Base-by-base conservation (phyloP, 2,888 invertebrate species). In the Mythimna pallens region DNA sequence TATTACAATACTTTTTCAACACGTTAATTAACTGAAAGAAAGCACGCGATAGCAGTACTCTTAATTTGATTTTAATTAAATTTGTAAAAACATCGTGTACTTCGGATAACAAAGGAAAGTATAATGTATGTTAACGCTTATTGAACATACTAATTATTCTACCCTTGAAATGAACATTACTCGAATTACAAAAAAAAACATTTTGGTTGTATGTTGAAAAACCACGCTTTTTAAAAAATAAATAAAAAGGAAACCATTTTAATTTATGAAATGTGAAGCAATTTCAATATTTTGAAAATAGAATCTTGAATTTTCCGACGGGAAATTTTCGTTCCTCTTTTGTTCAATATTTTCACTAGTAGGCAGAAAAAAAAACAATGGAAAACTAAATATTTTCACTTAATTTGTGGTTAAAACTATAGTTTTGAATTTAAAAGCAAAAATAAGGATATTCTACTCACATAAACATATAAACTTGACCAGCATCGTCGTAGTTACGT, bases 401-500 rank as follows among this genome's bases (percentile, higher is more conserved):
- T 36, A 62, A 66, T 8, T 54, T 12, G 20, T 73, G 34, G 9
- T 25, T 12, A 54, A 14, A 10, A 3, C 14, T 10, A 47, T 1
- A 20, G 68, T 62, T 67, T 65, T 34, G n/a, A 57, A 5, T 47
- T 10, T 63, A 59, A 36, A 14, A 47, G 12, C 34, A 62, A 76
- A 76, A 73, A 80, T 72, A 61, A 72, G 22, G 43, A 72, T 73
- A 59, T 67, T 80, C 68, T 90, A 95, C 96, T 96, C 83, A 96
- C 96, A 90, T 91, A 96, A 92, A 94, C 93, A 95, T 76, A 93
- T 84, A 54, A 94, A 76, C 85, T 94, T 95, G 86, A 84, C 86
- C 88, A 93, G 71, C 89, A 88, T 91, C 78, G 86, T 86, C 47
- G 90, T 87, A 30, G 90, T 89, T 25, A 90, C 83, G 83, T 91